Conservation (phyloP, 2,797 vertebrate genomes). For the Leontocebus nigricollis region DNA sequence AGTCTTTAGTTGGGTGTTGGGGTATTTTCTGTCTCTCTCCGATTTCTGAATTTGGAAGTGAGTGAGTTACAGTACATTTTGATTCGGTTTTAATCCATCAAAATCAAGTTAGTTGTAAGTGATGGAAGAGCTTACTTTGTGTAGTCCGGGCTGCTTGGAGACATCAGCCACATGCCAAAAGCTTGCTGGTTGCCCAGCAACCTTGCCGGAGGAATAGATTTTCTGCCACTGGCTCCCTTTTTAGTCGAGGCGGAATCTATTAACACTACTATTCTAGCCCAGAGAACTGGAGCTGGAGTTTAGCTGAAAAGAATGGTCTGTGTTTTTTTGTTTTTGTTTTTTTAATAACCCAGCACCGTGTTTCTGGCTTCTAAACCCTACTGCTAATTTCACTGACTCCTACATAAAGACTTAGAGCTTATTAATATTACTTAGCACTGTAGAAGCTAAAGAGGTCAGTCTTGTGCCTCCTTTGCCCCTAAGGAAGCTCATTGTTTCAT, state of each 20-base stretch:
- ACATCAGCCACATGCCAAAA: conserved; percentile 86
- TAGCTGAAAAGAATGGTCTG: not conserved
- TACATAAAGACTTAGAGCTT: conserved; percentile 57
- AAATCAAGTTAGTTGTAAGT: conserved; percentile 88
- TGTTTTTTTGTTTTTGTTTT: conserved; percentile 9
- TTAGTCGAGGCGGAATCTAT: conserved; percentile 81
- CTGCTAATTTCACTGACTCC: conserved; percentile 74
- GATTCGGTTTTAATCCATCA: conserved; percentile 88
- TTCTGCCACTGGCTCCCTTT: conserved; percentile 83
- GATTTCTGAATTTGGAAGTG: conserved; percentile 70
- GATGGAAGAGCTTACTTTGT: conserved; percentile 84
- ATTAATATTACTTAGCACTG: conserved; percentile 1
- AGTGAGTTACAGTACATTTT: conserved; percentile 81
- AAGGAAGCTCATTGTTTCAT: not conserved
- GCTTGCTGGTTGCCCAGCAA: conserved; percentile 91
- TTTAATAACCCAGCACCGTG: not conserved
- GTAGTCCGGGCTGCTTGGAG: conserved; percentile 73
- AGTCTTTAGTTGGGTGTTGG: conserved; percentile 45
- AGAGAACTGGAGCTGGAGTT: conserved; percentile 8
- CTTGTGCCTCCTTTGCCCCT: not conserved
- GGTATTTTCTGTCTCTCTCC: conserved; percentile 78
- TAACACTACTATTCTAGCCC: conserved; percentile 61
- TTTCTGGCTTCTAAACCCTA: conserved; percentile 58
- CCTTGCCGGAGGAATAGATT: conserved; percentile 87
- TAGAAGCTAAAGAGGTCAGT: not conserved